These are phyloP conservation scores for Melanotaenia maccullochi DNA, from an alignment of 2,797 vertebrate genomes.

Conservation along the genomic window DNA sequence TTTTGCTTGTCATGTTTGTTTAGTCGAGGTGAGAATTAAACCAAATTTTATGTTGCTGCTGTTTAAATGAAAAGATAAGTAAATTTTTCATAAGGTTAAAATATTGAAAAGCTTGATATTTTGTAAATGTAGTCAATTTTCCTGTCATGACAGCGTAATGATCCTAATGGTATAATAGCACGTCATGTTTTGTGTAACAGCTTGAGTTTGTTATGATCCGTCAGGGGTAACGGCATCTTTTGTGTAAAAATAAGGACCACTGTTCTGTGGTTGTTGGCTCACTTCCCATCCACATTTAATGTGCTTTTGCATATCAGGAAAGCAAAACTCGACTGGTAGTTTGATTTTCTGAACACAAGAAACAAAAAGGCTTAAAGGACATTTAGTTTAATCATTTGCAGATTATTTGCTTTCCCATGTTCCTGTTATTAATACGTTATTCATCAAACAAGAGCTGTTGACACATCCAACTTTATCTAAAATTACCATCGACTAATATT, in stretches of 20 bases:
- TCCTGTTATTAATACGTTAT: neutral
- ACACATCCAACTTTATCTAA: neutral
- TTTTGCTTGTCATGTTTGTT: constrained; percentile 60
- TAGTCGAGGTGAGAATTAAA: constrained; percentile 45
- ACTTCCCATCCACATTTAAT: constrained; percentile 3
- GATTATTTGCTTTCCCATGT: neutral
- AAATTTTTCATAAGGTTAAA: constrained; percentile 33
- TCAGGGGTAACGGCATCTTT: constrained; percentile 14
- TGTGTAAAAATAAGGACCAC: constrained; percentile 1
- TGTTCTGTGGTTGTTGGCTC: neutral
- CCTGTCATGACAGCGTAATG: constrained; percentile 1
- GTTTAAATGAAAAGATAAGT: constrained; percentile 34
- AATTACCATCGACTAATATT: neutral
- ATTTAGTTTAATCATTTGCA: constrained; percentile 4
- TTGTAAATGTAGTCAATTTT: constrained; percentile 21
- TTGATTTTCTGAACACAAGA: constrained; percentile 11
- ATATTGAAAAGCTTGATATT: constrained; percentile 11
- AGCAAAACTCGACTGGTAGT: constrained; percentile 9
- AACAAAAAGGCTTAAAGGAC: constrained; percentile 6
- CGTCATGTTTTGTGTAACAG: constrained; percentile 18
- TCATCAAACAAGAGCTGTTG: too few species aligned
- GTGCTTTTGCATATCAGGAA: constrained; percentile 11
- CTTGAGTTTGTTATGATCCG: constrained; percentile 28
- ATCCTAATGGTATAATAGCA: constrained; percentile 7
- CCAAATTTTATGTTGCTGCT: constrained; percentile 54